Evolutionary conservation across 2,888 invertebrate genomes (phyloP).

Genomic region (Metalampra italica): DNA sequence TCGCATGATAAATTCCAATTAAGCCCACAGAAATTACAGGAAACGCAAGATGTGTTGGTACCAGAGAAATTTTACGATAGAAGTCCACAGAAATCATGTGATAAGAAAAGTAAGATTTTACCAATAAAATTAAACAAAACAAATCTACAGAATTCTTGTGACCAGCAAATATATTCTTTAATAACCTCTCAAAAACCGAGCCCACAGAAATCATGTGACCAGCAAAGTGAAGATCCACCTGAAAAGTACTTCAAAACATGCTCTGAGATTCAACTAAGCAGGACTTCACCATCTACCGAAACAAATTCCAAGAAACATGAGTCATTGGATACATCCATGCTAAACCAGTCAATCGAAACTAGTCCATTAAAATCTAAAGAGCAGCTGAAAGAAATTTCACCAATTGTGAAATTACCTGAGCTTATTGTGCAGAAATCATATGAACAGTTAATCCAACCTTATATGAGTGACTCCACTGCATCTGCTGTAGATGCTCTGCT

Average conservation of each 20-base stretch:
- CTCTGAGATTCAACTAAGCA: too few relatives aligned
- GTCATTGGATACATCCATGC: background rate
- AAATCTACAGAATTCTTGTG: too few relatives aligned
- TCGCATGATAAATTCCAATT: too few relatives aligned
- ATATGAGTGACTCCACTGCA: constrained; percentile 63
- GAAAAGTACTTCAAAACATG: too few relatives aligned
- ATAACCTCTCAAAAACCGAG: background rate
- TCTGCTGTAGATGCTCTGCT: constrained; percentile 69
- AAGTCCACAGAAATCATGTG: background rate
- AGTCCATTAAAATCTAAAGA: background rate
- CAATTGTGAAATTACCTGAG: constrained; percentile 18
- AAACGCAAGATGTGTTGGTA: too few relatives aligned
- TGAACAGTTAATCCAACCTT: constrained; percentile 32
- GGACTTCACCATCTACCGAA: background rate
- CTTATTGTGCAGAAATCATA: constrained; percentile 21
- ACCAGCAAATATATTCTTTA: too few relatives aligned
- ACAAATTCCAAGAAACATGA: background rate
- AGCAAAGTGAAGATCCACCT: background rate
- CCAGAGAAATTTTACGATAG: too few relatives aligned
- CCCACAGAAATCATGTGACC: background rate
- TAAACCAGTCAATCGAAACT: background rate
- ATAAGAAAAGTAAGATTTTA: too few relatives aligned
- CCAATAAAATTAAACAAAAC: too few relatives aligned
- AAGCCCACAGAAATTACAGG: background rate
- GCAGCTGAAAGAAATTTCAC: background rate